Evolutionary conservation across 2,113 vertebrate species (phyloP), one percentile per base, ranked within the genome.

Genomic region (Sorex araneus): DNA sequence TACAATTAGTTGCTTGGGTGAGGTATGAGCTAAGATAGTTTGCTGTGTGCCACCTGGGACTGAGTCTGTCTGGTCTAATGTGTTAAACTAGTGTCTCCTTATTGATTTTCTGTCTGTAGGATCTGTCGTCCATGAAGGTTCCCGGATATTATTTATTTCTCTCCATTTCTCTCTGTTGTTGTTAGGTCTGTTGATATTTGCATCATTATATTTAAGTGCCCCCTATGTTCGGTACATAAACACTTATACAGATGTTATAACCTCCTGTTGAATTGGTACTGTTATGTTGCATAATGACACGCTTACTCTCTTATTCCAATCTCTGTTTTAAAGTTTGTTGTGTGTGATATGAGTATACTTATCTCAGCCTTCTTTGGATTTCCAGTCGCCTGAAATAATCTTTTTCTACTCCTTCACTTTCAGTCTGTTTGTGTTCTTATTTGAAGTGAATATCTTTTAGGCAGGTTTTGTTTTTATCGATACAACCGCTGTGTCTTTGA

Each of bases 361-460:
- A 73, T 23, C 50, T 15, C 12, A 89, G 54, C 36, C 71, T 79
- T 63, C 90, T 84, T 73, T 54, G 70, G 54, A 45, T 84, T 73
- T 79, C 64, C 18, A 23, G 66, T 66, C 28, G 40, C 32, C 28
- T 28, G 66, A 66, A 78, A 23, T 32, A 40, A 54, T 64, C 64
- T 79, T 83, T 78, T 78, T 64, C n/a, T 16, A 54, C 64, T 6
- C 15, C 79, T 89, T 84, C 79, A 28, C 63, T 78, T 93, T 71
- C 27, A 36, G 7, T 47, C n/a, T 3, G 8, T 60, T 30, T 82
- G 78, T 89, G 64, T 63, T 77, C 71, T 30, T 19, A 36, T 64
- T 32, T 28, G 73, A 84, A 89, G 45, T 92, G 69, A 81, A 63
- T 34, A 18, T 28, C 50, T 71, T 70, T 18, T 15, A 82, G 40